Base-by-base conservation (phyloP, 2,888 invertebrate species). In the Copidosoma aretas region DNA sequence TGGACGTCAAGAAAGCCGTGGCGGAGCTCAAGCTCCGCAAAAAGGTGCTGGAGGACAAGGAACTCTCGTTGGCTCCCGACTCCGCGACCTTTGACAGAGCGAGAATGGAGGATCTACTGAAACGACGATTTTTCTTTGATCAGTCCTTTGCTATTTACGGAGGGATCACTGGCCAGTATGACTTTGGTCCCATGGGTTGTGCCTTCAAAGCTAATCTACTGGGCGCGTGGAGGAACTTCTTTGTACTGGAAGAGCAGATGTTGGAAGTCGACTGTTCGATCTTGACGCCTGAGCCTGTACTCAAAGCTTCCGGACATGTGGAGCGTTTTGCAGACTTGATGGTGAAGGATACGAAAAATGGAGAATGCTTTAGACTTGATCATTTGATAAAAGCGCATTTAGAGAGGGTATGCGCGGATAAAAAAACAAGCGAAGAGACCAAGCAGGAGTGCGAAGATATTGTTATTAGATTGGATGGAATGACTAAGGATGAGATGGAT, bases 111-210 rank as follows among this genome's bases (percentile, higher is more conserved):
- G 98, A 99, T 86, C 87, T 99, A 5, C 87, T 99, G 51, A 98
- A 98, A 82, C 89, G 98, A 75, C 88, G 98, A 74, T 99, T 99
- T 84, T 99, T 98, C 85, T 97, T 92, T 85, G 98, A 98, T 82
- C 98, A 98, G 82, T 97, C 98, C 0, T 99, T 99, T 86, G 96
- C 98, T 0, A 99, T 99, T 78, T 99, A 99, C 86, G 99, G 99
- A 76, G 99, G 98, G 49, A 90, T 93, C 43, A 91, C 92, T 41
- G 93, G 98, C 0, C 95, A 98, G 80, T 98, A 94, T 85, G 99
- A 99, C 85, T 99, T 97, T 84, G 99, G 99, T 0, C 99, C 99
- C 0, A 98, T 99, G 97, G 99, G 99, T 2, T 99, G 98, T 86
- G 97, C 98, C 0, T 90, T 98, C 69, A 99, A 99, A 84, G 91